These are phyloP conservation scores for Felis chaus DNA, from an alignment of 2,113 vertebrate genomes.

Conservation along the genomic window DNA sequence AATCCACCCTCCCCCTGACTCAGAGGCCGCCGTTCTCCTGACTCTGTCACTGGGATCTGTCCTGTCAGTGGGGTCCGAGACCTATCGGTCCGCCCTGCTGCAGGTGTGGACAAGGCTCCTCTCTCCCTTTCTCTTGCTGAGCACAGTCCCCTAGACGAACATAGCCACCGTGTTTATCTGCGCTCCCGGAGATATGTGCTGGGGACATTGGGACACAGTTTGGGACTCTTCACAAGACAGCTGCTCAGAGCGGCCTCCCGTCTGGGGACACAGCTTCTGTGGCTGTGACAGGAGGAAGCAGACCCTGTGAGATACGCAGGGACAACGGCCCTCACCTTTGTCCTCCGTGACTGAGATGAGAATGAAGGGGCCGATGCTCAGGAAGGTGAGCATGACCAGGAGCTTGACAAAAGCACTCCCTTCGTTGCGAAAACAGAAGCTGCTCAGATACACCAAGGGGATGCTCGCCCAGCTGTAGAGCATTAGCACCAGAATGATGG, in stretches of 20 bases:
- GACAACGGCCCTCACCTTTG: constrained; percentile 86
- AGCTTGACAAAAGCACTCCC: constrained; percentile 92
- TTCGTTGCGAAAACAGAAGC: constrained; percentile 92
- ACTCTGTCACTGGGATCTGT: too few relatives aligned
- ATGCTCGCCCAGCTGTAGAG: constrained; percentile 97
- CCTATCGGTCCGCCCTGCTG: rapidly evolving
- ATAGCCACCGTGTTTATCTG: neutral
- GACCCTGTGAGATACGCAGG: too few relatives aligned
- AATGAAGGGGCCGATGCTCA: constrained; percentile 92
- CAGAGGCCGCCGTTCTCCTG: neutral
- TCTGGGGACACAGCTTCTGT: neutral
- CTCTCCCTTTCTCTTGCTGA: neutral
- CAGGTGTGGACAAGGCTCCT: rapidly evolving
- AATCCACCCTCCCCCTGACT: too few relatives aligned
- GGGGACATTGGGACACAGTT: neutral
- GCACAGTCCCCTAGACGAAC: too few relatives aligned
- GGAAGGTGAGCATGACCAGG: constrained; percentile 93
- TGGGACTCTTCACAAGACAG: neutral
- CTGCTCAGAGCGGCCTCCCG: neutral
- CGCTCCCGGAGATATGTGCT: too few relatives aligned
- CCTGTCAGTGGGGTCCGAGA: neutral
- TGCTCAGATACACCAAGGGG: constrained; percentile 97
- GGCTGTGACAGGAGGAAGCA: neutral
- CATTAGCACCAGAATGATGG: constrained; percentile 91
- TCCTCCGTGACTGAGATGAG: constrained; percentile 92